Evolutionary conservation across 2,888 invertebrate genomes (phyloP).

Genomic region (Phalera bucephala): DNA sequence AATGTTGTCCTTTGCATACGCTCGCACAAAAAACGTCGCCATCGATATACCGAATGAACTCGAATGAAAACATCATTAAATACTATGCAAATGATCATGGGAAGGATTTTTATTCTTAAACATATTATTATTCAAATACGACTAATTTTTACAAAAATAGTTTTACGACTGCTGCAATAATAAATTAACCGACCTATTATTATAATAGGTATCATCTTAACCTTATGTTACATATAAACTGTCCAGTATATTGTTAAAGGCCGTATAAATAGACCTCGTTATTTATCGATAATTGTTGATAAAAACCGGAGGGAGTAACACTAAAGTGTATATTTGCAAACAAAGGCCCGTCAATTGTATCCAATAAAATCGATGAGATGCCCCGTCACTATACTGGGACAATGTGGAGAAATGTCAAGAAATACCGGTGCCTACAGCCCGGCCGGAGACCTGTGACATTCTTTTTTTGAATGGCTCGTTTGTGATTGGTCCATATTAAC

Average conservation of each 20-base stretch:
- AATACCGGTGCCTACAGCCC: slow-evolving; percentile 30
- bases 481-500: slow-evolving; percentile 25
- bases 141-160: too few species aligned
- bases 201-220: too few species aligned
- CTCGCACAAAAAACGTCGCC: slow-evolving; percentile 49
- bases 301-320: slow-evolving; percentile 36
- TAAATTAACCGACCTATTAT: too few species aligned
- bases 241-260: slow-evolving; percentile 34
- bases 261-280: slow-evolving; percentile 33
- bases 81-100: slow-evolving; percentile 62
- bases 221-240: too few species aligned
- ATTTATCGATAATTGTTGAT: slow-evolving; percentile 49
- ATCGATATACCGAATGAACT: slow-evolving; percentile 49
- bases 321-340: slow-evolving; percentile 61
- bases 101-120: slow-evolving; percentile 20
- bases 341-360: slow-evolving; percentile 66
- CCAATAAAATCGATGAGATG: slow-evolving; percentile 67
- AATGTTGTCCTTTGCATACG: slow-evolving; percentile 71
- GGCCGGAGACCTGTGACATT: slow-evolving; percentile 39
- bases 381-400: slow-evolving; percentile 53
- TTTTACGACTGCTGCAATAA: too few species aligned
- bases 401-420: slow-evolving; percentile 60
- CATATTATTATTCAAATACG: slow-evolving; percentile 3
- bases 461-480: slow-evolving; percentile 33
- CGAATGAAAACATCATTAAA: slow-evolving; percentile 71